Evolutionary conservation across 1,140 invertebrate genomes (phyloP).

Genomic region (Ooceraea biroi): DNA sequence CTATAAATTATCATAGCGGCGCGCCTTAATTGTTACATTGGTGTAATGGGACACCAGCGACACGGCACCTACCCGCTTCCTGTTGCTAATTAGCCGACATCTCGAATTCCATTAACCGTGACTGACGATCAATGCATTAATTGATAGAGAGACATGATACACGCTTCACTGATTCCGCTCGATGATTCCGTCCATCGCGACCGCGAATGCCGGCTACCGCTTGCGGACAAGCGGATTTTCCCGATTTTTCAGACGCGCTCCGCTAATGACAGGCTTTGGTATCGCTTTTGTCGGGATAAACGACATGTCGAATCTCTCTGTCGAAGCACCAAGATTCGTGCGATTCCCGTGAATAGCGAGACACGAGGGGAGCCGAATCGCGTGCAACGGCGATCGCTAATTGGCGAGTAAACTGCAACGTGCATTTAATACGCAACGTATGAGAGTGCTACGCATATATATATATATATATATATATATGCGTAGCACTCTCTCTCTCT

Average conservation of each 20-base stretch:
- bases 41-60: conserved; percentile 8
- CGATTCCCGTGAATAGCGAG: background rate
- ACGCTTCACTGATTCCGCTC: background rate
- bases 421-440: conserved; percentile 67
- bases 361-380: conserved; percentile 4
- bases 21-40: conserved; percentile 60
- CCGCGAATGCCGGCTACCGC: background rate
- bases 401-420: conserved; percentile 66
- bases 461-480: no score
- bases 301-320: background rate
- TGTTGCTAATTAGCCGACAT: conserved; percentile 6
- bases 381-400: conserved; percentile 62
- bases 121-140: conserved; percentile 1
- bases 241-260: background rate
- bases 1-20: conserved; percentile 61
- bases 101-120: conserved; percentile 3
- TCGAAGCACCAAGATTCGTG: background rate
- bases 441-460: conserved; percentile 1
- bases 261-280: background rate
- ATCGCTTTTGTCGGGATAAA: background rate
- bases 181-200: background rate
- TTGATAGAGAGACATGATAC: background rate
- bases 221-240: background rate
- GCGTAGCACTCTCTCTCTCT: conserved; percentile 44
- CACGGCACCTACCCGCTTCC: background rate